These are phyloP conservation scores for Maniola jurtina DNA, from an alignment of 1,140 invertebrate species.

Conservation along the genomic window DNA sequence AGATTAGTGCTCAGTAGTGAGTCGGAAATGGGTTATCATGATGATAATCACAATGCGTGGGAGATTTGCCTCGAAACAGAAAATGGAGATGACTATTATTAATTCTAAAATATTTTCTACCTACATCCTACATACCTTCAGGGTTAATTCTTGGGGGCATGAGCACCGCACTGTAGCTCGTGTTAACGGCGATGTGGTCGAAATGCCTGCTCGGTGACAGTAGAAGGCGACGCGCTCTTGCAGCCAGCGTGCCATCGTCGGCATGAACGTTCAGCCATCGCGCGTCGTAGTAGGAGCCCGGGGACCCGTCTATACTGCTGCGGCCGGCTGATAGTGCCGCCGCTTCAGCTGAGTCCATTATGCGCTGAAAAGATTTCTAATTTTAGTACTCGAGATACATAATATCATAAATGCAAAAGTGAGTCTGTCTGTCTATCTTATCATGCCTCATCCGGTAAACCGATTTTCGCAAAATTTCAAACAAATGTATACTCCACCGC, in stretches of 20 bases:
- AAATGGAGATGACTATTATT: no score
- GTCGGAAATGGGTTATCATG: no score
- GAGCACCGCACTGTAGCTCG: slow-evolving; percentile 91
- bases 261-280: slow-evolving; percentile 85
- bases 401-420: background rate
- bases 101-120: no score
- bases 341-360: slow-evolving; percentile 93
- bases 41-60: no score
- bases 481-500: no score
- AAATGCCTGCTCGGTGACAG: slow-evolving; percentile 87
- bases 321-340: slow-evolving; percentile 84
- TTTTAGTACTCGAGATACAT: slow-evolving; percentile 13
- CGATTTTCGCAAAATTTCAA: no score
- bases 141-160: slow-evolving; percentile 92
- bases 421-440: no score
- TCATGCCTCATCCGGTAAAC: no score
- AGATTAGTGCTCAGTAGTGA: no score
- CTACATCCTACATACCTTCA: slow-evolving; percentile 79
- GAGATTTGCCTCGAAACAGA: no score
- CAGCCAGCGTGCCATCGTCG: slow-evolving; percentile 83
- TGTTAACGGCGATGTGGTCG: slow-evolving; percentile 91
- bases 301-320: slow-evolving; percentile 70
- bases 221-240: slow-evolving; percentile 83
- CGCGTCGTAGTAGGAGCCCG: slow-evolving; percentile 83
- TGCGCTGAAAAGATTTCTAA: slow-evolving; percentile 80